A percentile compares a stretch with the other conserved stretches of the same genome.
Conservation (phyloP, 2,797 vertebrate species). For the Muraenolepis orangiensis region DNA sequence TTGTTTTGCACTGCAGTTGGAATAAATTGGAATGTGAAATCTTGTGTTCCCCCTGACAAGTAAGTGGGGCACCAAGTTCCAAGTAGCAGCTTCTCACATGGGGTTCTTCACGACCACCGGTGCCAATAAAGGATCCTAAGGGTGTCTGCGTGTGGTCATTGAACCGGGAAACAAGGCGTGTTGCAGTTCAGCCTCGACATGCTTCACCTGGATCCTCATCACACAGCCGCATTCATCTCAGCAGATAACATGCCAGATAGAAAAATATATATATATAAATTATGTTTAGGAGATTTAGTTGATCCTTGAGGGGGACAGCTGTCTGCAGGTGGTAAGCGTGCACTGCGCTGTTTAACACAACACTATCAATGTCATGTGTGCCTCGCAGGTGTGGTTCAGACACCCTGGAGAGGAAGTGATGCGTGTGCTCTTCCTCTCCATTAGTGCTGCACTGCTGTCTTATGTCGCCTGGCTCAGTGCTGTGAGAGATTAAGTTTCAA, state of each 20-base stretch:
- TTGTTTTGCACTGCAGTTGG: not conserved
- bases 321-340: not conserved
- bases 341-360: not conserved
- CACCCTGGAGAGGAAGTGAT: not conserved
- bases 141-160: no score
- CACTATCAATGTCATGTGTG: not conserved
- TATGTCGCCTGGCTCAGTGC: not conserved
- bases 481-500: not conserved
- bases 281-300: not conserved
- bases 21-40: not conserved
- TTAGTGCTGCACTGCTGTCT: not conserved
- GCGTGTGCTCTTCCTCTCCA: not conserved
- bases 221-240: not conserved
- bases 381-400: not conserved
- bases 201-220: not conserved
- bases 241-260: not conserved
- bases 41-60: not conserved
- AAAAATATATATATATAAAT: not conserved
- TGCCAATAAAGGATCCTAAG: not conserved
- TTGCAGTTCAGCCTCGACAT: not conserved
- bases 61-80: not conserved
- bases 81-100: not conserved
- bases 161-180: no score
- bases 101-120: not conserved
- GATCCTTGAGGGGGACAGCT: conserved; percentile 9